Evolutionary conservation across 2,888 invertebrate species (phyloP).

Genomic region (Xanthia togata): DNA sequence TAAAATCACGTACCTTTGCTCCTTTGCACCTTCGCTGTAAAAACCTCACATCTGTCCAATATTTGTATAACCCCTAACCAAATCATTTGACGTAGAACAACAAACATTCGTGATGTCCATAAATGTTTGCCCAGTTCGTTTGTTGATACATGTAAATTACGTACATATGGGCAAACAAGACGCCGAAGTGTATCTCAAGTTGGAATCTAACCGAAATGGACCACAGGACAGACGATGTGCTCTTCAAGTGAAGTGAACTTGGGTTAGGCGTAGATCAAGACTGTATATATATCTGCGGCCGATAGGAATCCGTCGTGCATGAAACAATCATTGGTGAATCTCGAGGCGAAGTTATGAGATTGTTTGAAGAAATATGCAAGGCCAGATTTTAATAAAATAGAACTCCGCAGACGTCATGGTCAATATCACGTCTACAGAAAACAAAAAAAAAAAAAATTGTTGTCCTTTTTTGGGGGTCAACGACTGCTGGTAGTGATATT

Average conservation of each 20-base stretch:
- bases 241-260: constrained; percentile 43
- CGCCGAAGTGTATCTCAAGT: constrained; percentile 37
- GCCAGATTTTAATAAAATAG: background rate
- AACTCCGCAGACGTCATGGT: background rate
- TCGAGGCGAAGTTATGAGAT: background rate
- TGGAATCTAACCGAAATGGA: constrained; percentile 40
- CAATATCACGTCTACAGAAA: background rate
- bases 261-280: background rate
- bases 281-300: background rate
- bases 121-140: constrained; percentile 8
- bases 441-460: background rate
- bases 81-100: background rate
- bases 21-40: too few species aligned
- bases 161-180: constrained; percentile 18
- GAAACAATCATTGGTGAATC: background rate
- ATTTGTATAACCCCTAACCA: background rate
- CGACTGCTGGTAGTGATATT: background rate
- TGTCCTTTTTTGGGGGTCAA: background rate
- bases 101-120: constrained; percentile 1
- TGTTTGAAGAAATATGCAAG: background rate
- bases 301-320: background rate
- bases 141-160: constrained; percentile 37
- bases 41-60: background rate
- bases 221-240: constrained; percentile 22
- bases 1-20: background rate